Conservation (phyloP, 2,888 invertebrate genomes). For the Plebejus anna region DNA sequence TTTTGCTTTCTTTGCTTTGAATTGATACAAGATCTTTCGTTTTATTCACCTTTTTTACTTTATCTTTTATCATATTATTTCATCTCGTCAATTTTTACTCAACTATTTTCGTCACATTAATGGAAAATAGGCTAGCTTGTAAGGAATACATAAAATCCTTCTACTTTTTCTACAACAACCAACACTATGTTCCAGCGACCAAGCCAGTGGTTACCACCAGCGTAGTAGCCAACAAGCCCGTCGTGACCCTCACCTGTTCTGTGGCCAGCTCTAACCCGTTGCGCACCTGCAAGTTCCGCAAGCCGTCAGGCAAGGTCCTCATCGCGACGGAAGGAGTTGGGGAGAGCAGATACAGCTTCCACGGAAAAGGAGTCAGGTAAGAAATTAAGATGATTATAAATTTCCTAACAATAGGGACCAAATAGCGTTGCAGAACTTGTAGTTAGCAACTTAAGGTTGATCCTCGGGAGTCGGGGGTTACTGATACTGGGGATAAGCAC, state of each 20-base stretch:
- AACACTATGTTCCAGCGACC: constrained; percentile 42
- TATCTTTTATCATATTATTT: no score
- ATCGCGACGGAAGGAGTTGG: constrained; percentile 55
- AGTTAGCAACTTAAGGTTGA: no score
- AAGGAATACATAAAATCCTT: neutral
- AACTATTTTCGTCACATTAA: no score
- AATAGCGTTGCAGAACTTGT: no score
- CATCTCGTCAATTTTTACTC: no score
- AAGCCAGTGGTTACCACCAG: constrained; percentile 48
- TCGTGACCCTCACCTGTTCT: constrained; percentile 52
- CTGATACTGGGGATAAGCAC: no score
- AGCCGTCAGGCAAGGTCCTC: constrained; percentile 52
- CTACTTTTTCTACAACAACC: neutral
- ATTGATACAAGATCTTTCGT: no score
- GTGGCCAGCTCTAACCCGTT: constrained; percentile 45
- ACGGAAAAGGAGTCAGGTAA: constrained; percentile 48
- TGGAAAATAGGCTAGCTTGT: neutral
- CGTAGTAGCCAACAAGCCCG: constrained; percentile 44
- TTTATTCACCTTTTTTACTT: no score
- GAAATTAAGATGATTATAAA: constrained; percentile 43
- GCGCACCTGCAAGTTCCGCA: constrained; percentile 58
- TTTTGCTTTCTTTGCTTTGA: no score
- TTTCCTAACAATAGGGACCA: no score
- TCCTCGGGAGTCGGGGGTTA: no score
- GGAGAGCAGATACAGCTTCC: constrained; percentile 52